Percentiles rank a stretch among this genome's conserved stretches.
These are phyloP conservation scores for Mesoligia furuncula DNA, from an alignment of 2,888 invertebrate species.

Conservation along the genomic window DNA sequence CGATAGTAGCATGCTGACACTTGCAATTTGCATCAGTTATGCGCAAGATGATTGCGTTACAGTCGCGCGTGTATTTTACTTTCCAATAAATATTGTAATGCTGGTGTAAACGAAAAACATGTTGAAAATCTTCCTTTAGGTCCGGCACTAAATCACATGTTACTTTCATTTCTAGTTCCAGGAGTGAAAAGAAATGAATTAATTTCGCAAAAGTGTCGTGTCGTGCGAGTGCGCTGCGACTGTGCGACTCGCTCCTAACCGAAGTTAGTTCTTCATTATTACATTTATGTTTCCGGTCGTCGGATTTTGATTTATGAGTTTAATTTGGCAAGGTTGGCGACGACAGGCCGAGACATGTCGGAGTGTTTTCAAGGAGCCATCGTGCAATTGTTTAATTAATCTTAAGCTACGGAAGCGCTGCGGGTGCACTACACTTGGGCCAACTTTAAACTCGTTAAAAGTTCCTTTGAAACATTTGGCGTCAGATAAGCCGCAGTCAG, in stretches of 20 bases:
- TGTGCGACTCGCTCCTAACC: constrained; percentile 69
- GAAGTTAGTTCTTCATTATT: constrained; percentile 86
- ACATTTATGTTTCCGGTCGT: constrained; percentile 87
- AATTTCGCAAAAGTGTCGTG: constrained; percentile 73
- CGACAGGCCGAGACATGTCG: constrained; percentile 90
- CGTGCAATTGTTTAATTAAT: constrained; percentile 91
- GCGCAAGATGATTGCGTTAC: constrained; percentile 59
- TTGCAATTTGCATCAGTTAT: constrained; percentile 72
- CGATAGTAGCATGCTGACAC: constrained; percentile 70
- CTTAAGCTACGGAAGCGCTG: constrained; percentile 86
- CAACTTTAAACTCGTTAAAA: constrained; percentile 91
- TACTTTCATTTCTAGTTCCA: constrained; percentile 58
- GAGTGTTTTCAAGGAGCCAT: constrained; percentile 90
- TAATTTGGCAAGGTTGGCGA: constrained; percentile 90
- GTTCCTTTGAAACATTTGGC: constrained; percentile 90
- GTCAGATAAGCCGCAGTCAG: constrained; percentile 90
- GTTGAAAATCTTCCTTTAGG: constrained; percentile 39
- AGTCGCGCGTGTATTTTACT: constrained; percentile 58
- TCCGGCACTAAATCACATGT: constrained; percentile 54
- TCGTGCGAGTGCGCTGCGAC: constrained; percentile 71
- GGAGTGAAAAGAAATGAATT: constrained; percentile 77
- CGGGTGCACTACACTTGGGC: constrained; percentile 88
- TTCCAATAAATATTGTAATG: constrained; percentile 58
- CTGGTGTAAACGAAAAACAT: constrained; percentile 32
- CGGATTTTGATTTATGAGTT: constrained; percentile 89